phyloP scores from a whole-genome alignment of 2,797 vertebrate genomes.

The Sebastes itinus region DNA sequence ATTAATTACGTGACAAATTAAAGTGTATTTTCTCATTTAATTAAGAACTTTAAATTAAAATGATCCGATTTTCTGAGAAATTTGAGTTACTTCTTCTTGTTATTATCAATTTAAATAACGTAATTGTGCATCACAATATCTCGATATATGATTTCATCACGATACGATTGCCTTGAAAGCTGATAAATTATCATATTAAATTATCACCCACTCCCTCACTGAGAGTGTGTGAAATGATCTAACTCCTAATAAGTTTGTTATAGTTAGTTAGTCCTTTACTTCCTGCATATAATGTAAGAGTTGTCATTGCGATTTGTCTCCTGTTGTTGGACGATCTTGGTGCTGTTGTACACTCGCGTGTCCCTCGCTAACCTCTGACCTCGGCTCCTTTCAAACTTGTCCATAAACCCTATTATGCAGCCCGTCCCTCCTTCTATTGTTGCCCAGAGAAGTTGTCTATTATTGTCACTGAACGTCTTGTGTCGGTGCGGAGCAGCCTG shows the following conservation, averaged over 20 bases:
- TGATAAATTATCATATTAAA: neutral
- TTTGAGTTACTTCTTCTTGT: too few species aligned
- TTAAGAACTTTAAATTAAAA: too few species aligned
- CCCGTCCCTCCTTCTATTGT: slow-evolving; percentile 34
- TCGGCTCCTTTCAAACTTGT: slow-evolving; percentile 30
- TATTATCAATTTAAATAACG: too few species aligned
- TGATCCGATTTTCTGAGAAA: too few species aligned
- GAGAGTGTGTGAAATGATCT: neutral
- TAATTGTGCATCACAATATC: neutral
- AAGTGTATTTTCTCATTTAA: too few species aligned
- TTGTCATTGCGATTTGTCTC: neutral
- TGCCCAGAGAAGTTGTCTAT: slow-evolving; percentile 39
- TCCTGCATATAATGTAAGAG: neutral
- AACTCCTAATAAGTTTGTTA: neutral
- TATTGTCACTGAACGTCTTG: slow-evolving; percentile 59
- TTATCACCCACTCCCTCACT: neutral
- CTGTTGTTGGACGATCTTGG: neutral
- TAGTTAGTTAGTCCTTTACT: neutral
- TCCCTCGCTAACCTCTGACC: slow-evolving; percentile 33
- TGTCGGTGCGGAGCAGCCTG: slow-evolving; percentile 26
- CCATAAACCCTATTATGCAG: slow-evolving; percentile 57
- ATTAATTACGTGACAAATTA: too few species aligned
- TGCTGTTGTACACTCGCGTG: neutral
- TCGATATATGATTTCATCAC: neutral
- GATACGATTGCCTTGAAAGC: neutral